Base-by-base conservation (phyloP, 2,113 vertebrate genomes). In the Lepus europaeus region DNA sequence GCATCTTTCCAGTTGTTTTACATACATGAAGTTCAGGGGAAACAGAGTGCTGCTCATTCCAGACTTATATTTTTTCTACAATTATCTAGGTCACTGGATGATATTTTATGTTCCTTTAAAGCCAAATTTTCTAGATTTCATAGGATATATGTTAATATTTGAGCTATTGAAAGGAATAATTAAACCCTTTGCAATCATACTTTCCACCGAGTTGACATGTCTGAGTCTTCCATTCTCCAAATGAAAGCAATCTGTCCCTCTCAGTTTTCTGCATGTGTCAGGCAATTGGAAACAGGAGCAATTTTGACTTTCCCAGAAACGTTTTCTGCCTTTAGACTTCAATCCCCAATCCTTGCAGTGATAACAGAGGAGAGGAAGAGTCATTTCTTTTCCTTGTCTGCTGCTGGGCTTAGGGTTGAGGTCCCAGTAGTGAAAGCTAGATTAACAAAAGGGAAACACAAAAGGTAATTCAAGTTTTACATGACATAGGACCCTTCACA, bases 211-310 rank as follows among this genome's bases (percentile, higher is more conserved):
- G 25, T 66, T 94, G 90, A 87, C 92, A 90, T 87, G 66, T 92
- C 95, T 45, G 61, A 61, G 17, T 49, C 56, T 94, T 33, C 56
- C 45, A 63, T 83, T 88, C 90, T 93, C 68, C 78, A 88, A 88
- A 94, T 87, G 92, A 89, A 90, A 95, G 29, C 76, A 89, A 33
- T 87, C 95, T 89, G 70, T 86, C 63, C 81, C 56, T 73, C 93
- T 78, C 31, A 4, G 36, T 70, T 83, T 73, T 85, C 51, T 16
- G 93, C 66, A 27, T 76, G 36, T 70, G 45, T 16, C 31, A 31
- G 78, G 79, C 85, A 88, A 85, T 33, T 73, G 88, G 49, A 95
- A 88, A 86, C 61, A 92, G 83, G 45, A 77, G 1, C 49, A 49
- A 79, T 85, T 63, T 79, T 87, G 51, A 53, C 68, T 90, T 82